Base-by-base conservation (phyloP, 2,113 vertebrate genomes). In the Sminthopsis crassicaudata region DNA sequence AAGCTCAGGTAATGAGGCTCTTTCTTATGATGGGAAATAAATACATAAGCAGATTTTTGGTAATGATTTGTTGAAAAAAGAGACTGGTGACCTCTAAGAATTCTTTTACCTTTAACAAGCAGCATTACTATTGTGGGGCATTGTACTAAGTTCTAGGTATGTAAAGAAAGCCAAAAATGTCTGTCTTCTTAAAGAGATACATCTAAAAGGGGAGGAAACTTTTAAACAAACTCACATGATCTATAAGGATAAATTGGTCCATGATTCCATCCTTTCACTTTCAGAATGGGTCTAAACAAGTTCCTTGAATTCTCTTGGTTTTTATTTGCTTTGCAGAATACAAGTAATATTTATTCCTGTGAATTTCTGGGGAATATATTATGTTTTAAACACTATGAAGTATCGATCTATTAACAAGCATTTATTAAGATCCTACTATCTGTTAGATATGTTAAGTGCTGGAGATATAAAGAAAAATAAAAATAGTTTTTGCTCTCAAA, bases 301-400 rank as follows among this genome's bases (percentile, higher is more conserved):
- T 22, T 46, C 89, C 36, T 89, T 22, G 91, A 93, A 94, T 25
- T 50, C 27, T 52, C 54, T 67, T n/a, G 93, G 27, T 84, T 92
- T 67, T 14, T 88, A 27, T 36, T 92, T 90, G 11, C 42, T 42
- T 89, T 46, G 90, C 53, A 50, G 84, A 53, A n/a, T 50, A 25
- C 51, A 55, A 1, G 1, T 46, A 53, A 52, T 90, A 48, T 89
- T 53, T 84, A 25, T 90, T 89, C 89, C 53, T 84, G 84, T 92
- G 50, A 24, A 94, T 95, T 96, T 92, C 91, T 88, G 42, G 94
- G 91, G 92, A 95, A 93, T 1, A 19, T 84, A 91, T 52, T 90
- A 54, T 42, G 19, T 90, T 94, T 60, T 96, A 94, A 42, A 90
- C 53, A 92, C 93, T 53, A 50, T 53, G 52, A 46, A 76, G 3